phyloP scores from a whole-genome alignment of 2,888 invertebrate genomes.

The Euzophera pinguis region DNA sequence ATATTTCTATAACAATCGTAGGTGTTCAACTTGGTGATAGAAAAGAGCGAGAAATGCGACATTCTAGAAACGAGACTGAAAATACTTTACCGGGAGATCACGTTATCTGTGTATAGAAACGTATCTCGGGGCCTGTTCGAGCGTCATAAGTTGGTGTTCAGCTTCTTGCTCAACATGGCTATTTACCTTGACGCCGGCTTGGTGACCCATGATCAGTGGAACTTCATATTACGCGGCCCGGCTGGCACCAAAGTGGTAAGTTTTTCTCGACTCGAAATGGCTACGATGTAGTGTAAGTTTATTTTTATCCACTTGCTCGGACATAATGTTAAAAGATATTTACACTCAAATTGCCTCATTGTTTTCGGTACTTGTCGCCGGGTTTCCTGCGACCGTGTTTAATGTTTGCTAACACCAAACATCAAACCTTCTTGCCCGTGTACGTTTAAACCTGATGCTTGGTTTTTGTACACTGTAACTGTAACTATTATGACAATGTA shows the following conservation, averaged over 20 bases:
- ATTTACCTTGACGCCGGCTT: constrained; percentile 83
- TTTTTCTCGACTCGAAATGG: too few species aligned
- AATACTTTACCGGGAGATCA: constrained; percentile 87
- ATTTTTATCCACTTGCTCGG: too few species aligned
- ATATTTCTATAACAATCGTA: constrained; percentile 45
- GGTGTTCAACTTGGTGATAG: constrained; percentile 91
- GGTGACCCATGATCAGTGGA: constrained; percentile 84
- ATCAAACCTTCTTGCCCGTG: too few species aligned
- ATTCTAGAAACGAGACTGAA: constrained; percentile 83
- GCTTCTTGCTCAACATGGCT: constrained; percentile 89
- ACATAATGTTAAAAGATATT: too few species aligned
- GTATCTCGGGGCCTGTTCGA: constrained; percentile 95
- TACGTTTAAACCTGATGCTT: too few species aligned
- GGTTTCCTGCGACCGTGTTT: too few species aligned
- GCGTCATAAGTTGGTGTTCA: constrained; percentile 93
- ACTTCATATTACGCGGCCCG: constrained; percentile 88
- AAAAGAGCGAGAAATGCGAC: constrained; percentile 84
- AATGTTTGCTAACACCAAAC: too few species aligned
- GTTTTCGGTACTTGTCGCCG: too few species aligned
- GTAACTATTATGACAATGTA: too few species aligned
- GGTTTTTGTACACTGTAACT: too few species aligned
- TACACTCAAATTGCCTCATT: too few species aligned
- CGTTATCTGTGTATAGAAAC: constrained; percentile 90
- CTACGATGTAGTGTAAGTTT: too few species aligned
- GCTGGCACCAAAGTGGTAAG: constrained; percentile 76